Conservation (phyloP, 2,797 vertebrate genomes). For the Poecilia picta region DNA sequence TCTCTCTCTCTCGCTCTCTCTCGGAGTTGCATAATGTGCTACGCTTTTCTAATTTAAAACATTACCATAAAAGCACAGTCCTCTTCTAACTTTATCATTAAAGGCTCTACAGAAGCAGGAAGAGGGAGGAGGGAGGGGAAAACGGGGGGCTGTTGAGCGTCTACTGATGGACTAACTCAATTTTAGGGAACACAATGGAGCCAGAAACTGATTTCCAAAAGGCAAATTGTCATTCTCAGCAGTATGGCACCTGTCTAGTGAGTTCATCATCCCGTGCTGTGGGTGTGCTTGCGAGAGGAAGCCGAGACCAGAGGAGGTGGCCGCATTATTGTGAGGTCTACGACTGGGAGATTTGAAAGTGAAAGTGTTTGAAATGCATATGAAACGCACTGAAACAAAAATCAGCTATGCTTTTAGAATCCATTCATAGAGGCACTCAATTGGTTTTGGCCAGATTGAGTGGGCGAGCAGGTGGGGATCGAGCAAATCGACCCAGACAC, state of each 20-base stretch:
- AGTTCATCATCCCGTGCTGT: slow-evolving; percentile 54
- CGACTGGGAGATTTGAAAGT: slow-evolving; percentile 62
- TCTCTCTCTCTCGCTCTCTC: neutral
- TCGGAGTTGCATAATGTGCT: slow-evolving; percentile 34
- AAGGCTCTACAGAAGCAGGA: slow-evolving; percentile 44
- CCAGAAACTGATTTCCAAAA: slow-evolving; percentile 72
- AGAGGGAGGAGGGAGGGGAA: neutral
- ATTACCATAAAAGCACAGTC: slow-evolving; percentile 42
- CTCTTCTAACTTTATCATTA: slow-evolving; percentile 36
- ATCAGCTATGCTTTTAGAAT: slow-evolving; percentile 56
- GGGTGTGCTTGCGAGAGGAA: slow-evolving; percentile 33
- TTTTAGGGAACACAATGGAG: slow-evolving; percentile 71
- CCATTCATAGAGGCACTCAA: slow-evolving; percentile 62
- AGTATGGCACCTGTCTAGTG: slow-evolving; percentile 62
- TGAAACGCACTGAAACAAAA: slow-evolving; percentile 74
- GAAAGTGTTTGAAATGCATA: slow-evolving; percentile 70
- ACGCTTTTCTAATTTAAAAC: slow-evolving; percentile 31
- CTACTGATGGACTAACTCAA: slow-evolving; percentile 70
- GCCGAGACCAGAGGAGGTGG: slow-evolving; percentile 21
- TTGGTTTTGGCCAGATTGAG: slow-evolving; percentile 67
- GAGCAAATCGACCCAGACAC: slow-evolving; percentile 62
- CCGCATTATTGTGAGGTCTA: slow-evolving; percentile 52
- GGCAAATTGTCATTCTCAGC: slow-evolving; percentile 74
- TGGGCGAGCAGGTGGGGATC: slow-evolving; percentile 51
- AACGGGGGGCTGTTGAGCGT: slow-evolving; percentile 51